phyloP scores from a whole-genome alignment of 2,113 vertebrate species.

The Chaetodon auriga region DNA sequence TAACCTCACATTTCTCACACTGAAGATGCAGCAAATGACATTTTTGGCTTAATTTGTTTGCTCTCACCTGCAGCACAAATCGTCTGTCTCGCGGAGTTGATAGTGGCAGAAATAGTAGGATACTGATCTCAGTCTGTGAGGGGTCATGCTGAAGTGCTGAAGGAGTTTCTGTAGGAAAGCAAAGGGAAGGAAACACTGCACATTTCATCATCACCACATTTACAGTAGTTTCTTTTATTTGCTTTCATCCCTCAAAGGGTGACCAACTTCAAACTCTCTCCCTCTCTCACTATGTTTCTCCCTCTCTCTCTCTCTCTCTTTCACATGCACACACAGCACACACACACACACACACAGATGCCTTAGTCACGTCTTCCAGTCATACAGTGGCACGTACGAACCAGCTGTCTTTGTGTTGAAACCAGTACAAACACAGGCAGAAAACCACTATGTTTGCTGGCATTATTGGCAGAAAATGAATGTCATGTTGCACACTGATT shows the following conservation, averaged over 20 bases:
- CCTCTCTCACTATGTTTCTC: background rate
- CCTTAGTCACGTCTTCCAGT: slow-evolving; percentile 47
- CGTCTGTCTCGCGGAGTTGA: background rate
- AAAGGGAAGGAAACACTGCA: background rate
- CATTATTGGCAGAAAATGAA: slow-evolving; percentile 31
- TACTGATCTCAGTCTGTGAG: background rate
- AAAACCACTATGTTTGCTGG: slow-evolving; percentile 39
- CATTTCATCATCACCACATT: background rate
- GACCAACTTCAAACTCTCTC: background rate
- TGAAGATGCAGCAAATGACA: background rate
- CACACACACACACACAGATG: slow-evolving; percentile 9
- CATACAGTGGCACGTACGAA: background rate
- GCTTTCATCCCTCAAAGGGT: background rate
- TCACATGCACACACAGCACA: background rate
- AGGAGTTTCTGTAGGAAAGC: background rate
- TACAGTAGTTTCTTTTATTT: slow-evolving; percentile 1
- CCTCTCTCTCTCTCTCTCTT: background rate
- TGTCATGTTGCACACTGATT: background rate
- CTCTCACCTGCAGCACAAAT: background rate
- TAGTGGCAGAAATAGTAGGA: background rate
- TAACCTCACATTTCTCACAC: too few species aligned
- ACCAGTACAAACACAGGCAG: slow-evolving; percentile 5
- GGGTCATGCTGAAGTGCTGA: background rate
- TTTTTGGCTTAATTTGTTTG: background rate
- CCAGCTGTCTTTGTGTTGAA: slow-evolving; percentile 43